Base-by-base conservation (phyloP, 2,888 invertebrate genomes). In the Acronicta leporina region DNA sequence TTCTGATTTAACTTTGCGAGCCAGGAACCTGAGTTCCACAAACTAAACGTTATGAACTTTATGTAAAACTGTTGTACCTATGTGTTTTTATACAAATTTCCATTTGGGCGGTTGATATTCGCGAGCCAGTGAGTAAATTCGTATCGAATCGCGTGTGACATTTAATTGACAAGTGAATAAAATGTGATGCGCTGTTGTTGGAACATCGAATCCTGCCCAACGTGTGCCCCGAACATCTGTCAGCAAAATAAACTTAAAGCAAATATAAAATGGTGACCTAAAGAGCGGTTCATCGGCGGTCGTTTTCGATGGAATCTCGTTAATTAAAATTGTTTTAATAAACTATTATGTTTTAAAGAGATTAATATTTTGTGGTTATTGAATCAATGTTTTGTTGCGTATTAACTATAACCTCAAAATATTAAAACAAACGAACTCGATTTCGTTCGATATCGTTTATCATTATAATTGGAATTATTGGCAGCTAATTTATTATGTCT, bases 141-240 rank as follows among this genome's bases (percentile, higher is more conserved):
- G 83, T 86, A 86, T 77, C 87, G 91, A 87, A 90, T 91, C 87
- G 91, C 82, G 83, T 84, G 89, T 89, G 91, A 92, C 88, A 89
- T 90, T 89, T 89, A 92, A 91, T 92, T 90, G 93, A 92, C 91
- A 92, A 90, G 90, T 87, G 91, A 88, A 88, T 89, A 89, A 88
- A 92, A 91, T 88, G 87, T 87, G 87, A 89, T 87, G 81, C 79
- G 79, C 83, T 84, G 86, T 86, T 85, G 82, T 80, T 84, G 86
- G 83, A 85, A 86, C 84, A 83, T 84, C 81, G 79, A 79, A 81
- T 63, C 82, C 82, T 81, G 81, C 73, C 80, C 82, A 83, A 72
- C 68, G 74, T 73, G 69, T 78, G 81, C 64, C 65, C 63, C 59
- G 75, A 75, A 75, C 79, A 68, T 72, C 70, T 79, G 82, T 80